Evolutionary conservation across 2,888 invertebrate species (phyloP).

Genomic region (Poecilobothrus nobilitatus): DNA sequence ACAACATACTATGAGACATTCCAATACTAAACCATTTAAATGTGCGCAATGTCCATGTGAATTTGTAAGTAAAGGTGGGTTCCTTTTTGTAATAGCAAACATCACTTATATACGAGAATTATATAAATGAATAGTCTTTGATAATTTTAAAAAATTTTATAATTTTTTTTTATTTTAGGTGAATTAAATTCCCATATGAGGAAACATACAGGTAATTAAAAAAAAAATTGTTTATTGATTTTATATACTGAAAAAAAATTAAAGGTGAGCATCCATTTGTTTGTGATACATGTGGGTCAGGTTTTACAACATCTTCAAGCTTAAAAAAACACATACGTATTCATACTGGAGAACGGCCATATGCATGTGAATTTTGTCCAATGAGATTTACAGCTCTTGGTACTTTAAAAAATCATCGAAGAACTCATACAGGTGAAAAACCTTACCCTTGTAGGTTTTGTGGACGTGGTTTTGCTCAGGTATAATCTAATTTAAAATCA

Average conservation of each 20-base stretch:
- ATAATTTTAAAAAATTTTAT: too few species aligned
- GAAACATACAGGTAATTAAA: slow-evolving; percentile 45
- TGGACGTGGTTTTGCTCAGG: slow-evolving; percentile 50
- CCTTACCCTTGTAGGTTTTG: slow-evolving; percentile 51
- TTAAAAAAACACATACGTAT: slow-evolving; percentile 51
- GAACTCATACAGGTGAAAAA: slow-evolving; percentile 52
- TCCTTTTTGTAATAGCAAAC: not conserved
- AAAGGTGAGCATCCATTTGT: slow-evolving; percentile 50
- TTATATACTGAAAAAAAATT: too few species aligned
- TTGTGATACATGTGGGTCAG: slow-evolving; percentile 49
- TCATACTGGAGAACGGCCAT: slow-evolving; percentile 53
- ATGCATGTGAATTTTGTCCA: slow-evolving; percentile 51
- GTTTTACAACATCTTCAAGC: slow-evolving; percentile 53
- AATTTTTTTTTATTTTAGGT: slow-evolving; percentile 23
- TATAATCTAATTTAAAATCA: slow-evolving; percentile 13
- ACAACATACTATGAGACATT: slow-evolving; percentile 52
- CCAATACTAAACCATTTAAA: slow-evolving; percentile 45
- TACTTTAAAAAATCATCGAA: slow-evolving; percentile 50
- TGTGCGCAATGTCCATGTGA: slow-evolving; percentile 45
- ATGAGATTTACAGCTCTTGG: slow-evolving; percentile 51
- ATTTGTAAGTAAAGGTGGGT: slow-evolving; percentile 40
- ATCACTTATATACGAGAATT: too few species aligned
- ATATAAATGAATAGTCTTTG: not conserved
- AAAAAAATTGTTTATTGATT: too few species aligned
- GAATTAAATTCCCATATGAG: slow-evolving; percentile 51